A percentile compares a stretch with the other conserved stretches of the same genome.
Evolutionary conservation across 2,113 vertebrate genomes (phyloP).

Genomic region (Junco hyemalis): DNA sequence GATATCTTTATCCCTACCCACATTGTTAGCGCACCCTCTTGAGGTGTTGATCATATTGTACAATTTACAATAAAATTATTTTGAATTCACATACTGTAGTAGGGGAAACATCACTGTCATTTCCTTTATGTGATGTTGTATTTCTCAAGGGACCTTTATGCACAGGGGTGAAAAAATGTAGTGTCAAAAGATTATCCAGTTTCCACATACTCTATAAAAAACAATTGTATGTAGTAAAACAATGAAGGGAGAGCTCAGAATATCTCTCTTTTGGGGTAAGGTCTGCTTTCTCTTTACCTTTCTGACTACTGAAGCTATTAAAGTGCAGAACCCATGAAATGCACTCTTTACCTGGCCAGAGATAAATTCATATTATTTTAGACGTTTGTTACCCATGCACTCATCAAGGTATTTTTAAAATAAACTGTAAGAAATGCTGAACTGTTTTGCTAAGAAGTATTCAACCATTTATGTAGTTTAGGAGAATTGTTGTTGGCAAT

Average conservation of each 20-base stretch:
- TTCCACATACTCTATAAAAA: not conserved
- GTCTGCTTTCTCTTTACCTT: not conserved
- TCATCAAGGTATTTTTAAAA: not conserved
- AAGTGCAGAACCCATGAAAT: not conserved
- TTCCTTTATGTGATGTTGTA: not conserved
- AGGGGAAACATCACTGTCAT: not conserved
- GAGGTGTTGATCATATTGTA: slow-evolving; percentile 6
- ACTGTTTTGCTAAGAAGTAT: slow-evolving; percentile 36
- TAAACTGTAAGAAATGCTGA: not conserved
- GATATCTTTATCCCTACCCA: slow-evolving; percentile 24
- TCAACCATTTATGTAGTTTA: slow-evolving; percentile 37
- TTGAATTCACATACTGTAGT: not conserved
- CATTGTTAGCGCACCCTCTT: slow-evolving; percentile 24
- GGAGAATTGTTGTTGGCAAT: slow-evolving; percentile 35
- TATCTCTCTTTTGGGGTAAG: not conserved
- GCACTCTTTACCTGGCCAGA: not conserved
- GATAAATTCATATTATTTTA: not conserved
- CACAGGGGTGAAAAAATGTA: not conserved
- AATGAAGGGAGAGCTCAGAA: not conserved
- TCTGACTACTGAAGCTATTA: not conserved
- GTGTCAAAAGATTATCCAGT: not conserved
- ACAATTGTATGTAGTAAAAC: not conserved
- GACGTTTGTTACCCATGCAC: not conserved
- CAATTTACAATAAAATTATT: slow-evolving; percentile 21
- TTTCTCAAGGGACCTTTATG: not conserved